Evolutionary conservation across 1,140 invertebrate genomes (phyloP).

Genomic region (Drosophila rufa): DNA sequence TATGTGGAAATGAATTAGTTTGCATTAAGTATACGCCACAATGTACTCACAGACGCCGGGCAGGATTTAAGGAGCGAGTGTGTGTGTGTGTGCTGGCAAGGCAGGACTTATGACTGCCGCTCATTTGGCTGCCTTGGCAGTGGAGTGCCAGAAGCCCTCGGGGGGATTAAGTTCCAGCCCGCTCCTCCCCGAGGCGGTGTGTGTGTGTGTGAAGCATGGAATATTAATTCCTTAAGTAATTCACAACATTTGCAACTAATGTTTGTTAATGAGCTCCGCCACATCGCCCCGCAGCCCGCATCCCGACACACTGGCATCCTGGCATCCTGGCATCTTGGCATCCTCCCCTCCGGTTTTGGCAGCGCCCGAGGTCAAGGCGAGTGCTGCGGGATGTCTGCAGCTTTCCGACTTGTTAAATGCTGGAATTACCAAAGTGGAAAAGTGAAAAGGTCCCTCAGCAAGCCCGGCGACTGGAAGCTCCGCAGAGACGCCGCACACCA

Average conservation of each 20-base stretch:
- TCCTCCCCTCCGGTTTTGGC: constrained; percentile 23
- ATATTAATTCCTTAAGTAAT: constrained; percentile 84
- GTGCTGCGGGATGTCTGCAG: constrained; percentile 50
- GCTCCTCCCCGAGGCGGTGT: constrained; percentile 1
- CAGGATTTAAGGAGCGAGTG: constrained; percentile 67
- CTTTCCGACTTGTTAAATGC: constrained; percentile 67
- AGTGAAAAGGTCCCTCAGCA: constrained; percentile 60
- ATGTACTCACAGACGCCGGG: constrained; percentile 40
- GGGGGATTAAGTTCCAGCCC: constrained; percentile 56
- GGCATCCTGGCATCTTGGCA: constrained; percentile 11
- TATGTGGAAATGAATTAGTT: constrained; percentile 78
- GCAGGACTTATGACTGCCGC: constrained; percentile 51
- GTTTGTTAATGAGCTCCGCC: constrained; percentile 80
- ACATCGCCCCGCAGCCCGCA: constrained; percentile 17
- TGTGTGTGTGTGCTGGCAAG: constrained; percentile 17
- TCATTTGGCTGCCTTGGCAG: constrained; percentile 46
- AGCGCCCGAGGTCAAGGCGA: constrained; percentile 67
- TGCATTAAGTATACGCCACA: constrained; percentile 77
- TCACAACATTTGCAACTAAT: constrained; percentile 84
- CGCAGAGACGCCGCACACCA: constrained; percentile 29
- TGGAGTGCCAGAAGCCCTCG: constrained; percentile 44
- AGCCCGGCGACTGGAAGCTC: constrained; percentile 30
- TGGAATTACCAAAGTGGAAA: constrained; percentile 74
- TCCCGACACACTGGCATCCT: neutral
- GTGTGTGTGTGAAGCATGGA: constrained; percentile 69